Evolutionary conservation across 2,888 invertebrate genomes (phyloP), one percentile per base, ranked within the genome.

Genomic region (Dicyrtoma fusca): DNA sequence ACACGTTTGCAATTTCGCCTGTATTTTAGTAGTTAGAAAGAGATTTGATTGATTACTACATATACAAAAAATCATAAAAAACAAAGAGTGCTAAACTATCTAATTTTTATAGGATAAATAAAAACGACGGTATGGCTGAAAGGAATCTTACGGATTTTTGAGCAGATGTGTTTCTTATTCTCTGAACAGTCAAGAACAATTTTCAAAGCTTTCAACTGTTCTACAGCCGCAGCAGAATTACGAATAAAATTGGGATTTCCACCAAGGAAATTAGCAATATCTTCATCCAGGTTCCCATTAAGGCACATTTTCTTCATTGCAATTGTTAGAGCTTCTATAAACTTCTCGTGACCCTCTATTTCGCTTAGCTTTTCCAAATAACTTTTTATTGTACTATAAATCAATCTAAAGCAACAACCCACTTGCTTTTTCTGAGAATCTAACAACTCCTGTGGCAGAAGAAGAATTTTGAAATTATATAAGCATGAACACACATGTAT

Each of bases 131-230:
- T n/a, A n/a, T n/a, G n/a, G n/a, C n/a, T n/a, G n/a, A n/a, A n/a
- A n/a, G n/a, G n/a, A n/a, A n/a, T n/a, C 51, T 68, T 68, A 68
- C 68, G 26, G 23, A 68, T 68, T 57, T 57, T 68, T 11, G 45
- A 21, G 23, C 68, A 17, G 10, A 68, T 45, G 25, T 34, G 45
- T 6, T 5, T 17, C n/a, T 68, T 55, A 11, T 14, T 23, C 25
- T 57, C 71, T 1, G 26, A 59, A 57, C 17, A 6, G 3, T 65
- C 65, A 23, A 65, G 42, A 17, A 71, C 55, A 17, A 25, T 64
- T 65, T 71, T 71, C 64, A 71, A 25, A 13, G 57, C 25, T 57
- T 64, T 55, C 19, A 71, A 23, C 23, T 71, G 71, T n/a, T 71
- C 65, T 5, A 65, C 11, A 13, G 57, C 64, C 25, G 71, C 65